phyloP scores from a whole-genome alignment of 2,113 vertebrate genomes.

The Amia ocellicauda region DNA sequence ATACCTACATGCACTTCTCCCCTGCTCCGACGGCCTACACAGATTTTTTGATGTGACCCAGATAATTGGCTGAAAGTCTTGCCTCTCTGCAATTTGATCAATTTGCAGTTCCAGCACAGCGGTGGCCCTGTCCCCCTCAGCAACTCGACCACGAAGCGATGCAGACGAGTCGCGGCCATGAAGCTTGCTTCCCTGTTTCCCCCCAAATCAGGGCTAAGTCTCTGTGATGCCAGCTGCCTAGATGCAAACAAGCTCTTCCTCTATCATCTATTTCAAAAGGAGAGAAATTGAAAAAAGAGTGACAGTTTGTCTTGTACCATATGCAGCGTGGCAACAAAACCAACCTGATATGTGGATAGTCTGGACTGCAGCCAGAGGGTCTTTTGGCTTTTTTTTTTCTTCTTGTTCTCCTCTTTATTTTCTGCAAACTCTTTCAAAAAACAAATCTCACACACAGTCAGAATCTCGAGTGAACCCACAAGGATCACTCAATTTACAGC shows the following conservation, averaged over 20 bases:
- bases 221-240: slow-evolving; percentile 61
- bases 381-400: slow-evolving; percentile 42
- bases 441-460: too few relatives aligned
- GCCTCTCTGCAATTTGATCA: slow-evolving; percentile 73
- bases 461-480: too few relatives aligned
- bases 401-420: slow-evolving; percentile 39
- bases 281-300: slow-evolving; percentile 50
- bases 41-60: slow-evolving; percentile 71
- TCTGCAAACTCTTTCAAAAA: slow-evolving; percentile 26
- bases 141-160: slow-evolving; percentile 27
- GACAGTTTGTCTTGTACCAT: slow-evolving; percentile 77
- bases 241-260: slow-evolving; percentile 54
- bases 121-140: slow-evolving; percentile 61
- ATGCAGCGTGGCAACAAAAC: slow-evolving; percentile 70
- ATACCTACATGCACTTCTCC: slow-evolving; percentile 18
- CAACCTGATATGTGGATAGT: slow-evolving; percentile 60
- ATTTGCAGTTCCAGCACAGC: slow-evolving; percentile 63
- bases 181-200: slow-evolving; percentile 39
- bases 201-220: slow-evolving; percentile 64
- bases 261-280: slow-evolving; percentile 52
- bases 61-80: slow-evolving; percentile 69
- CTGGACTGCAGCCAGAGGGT: slow-evolving; percentile 58
- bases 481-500: too few relatives aligned
- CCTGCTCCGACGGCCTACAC: slow-evolving; percentile 57
- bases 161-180: slow-evolving; percentile 7